phyloP scores from a whole-genome alignment of 2,888 invertebrate species.

The Erynnis tages region DNA sequence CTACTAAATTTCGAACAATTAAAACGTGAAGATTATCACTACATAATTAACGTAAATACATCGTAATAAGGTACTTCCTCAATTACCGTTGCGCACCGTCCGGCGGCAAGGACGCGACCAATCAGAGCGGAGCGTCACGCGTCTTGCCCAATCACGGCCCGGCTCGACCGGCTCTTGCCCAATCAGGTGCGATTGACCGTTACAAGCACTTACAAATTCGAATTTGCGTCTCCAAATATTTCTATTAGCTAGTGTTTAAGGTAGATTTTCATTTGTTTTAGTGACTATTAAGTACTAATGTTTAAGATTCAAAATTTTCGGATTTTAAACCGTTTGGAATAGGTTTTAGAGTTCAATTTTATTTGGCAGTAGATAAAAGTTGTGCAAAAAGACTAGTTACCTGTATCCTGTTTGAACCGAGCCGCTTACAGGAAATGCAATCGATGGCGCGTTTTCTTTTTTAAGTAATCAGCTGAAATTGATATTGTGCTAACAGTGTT shows the following conservation, averaged over 20 bases:
- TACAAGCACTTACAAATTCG: conserved; percentile 2
- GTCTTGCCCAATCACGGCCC: conserved; percentile 30
- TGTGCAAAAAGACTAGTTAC: too few species aligned
- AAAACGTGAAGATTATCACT: not conserved
- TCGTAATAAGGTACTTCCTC: conserved; percentile 23
- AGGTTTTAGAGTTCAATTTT: too few species aligned
- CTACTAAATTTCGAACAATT: not conserved
- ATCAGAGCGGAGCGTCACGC: conserved; percentile 51
- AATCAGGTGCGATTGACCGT: conserved; percentile 33
- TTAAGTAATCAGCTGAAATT: too few species aligned
- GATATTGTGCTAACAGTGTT: too few species aligned
- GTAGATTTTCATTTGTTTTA: not conserved
- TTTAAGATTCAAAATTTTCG: too few species aligned
- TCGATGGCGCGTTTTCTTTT: too few species aligned
- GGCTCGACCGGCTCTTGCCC: conserved; percentile 28
- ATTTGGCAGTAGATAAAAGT: too few species aligned
- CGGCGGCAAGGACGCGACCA: conserved; percentile 47
- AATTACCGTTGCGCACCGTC: conserved; percentile 14
- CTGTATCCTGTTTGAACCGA: too few species aligned
- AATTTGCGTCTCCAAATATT: not conserved
- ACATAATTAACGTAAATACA: not conserved
- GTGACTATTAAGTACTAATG: too few species aligned
- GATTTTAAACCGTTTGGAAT: too few species aligned
- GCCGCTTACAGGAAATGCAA: too few species aligned
- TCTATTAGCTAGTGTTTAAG: not conserved